phyloP scores from a whole-genome alignment of 2,113 vertebrate genomes.

The Apistogramma diplotaenia region DNA sequence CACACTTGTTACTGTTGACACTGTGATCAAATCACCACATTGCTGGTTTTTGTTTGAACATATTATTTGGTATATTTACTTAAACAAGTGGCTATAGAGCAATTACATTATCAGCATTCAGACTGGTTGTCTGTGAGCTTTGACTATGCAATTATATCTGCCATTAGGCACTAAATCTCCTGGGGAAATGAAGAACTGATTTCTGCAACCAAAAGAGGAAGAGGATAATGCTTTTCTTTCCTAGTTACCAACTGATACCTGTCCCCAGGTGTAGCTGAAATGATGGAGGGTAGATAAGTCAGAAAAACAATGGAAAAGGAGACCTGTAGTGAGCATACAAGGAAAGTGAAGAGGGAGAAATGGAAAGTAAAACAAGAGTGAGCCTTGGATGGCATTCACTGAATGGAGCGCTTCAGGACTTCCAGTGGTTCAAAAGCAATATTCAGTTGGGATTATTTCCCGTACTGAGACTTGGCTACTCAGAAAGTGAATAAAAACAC shows the following conservation, averaged over 20 bases:
- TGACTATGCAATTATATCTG: not conserved
- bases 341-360: not conserved
- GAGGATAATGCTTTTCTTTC: not conserved
- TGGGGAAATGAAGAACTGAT: not conserved
- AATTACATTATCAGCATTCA: not conserved
- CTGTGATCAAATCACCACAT: conserved; percentile 11
- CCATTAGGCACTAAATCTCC: not conserved
- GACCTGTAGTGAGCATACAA: not conserved
- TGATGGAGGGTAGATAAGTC: not conserved
- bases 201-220: not conserved
- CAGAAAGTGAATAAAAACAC: not conserved
- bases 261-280: not conserved
- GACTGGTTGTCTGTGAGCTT: not conserved
- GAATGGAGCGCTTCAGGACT: not conserved
- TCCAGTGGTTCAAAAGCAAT: not conserved
- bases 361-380: not conserved
- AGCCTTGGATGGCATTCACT: not conserved
- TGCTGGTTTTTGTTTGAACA: conserved; percentile 7
- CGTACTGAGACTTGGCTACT: not conserved
- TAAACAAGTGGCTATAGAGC: not conserved
- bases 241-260: not conserved
- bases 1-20: conserved; percentile 1
- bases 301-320: not conserved
- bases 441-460: not conserved
- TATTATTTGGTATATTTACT: not conserved